A percentile compares a stretch with the other conserved stretches of the same genome.
phyloP scores from a whole-genome alignment of 2,888 invertebrate species.

The Dione juno region DNA sequence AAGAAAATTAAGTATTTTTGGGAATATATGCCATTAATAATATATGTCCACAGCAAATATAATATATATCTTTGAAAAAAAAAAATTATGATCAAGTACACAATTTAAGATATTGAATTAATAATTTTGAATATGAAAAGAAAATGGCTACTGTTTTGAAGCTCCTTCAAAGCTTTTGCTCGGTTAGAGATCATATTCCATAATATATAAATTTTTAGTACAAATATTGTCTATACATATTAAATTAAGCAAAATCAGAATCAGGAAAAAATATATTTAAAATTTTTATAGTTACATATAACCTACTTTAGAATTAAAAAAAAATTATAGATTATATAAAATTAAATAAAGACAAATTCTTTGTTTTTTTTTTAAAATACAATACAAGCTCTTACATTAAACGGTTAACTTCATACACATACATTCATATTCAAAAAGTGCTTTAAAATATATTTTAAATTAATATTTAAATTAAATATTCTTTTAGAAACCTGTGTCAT shows the following conservation, averaged over 20 bases:
- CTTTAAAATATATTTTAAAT: slow-evolving; percentile 1
- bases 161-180: slow-evolving; percentile 6
- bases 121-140: no score
- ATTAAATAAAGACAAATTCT: slow-evolving; percentile 3
- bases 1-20: not conserved
- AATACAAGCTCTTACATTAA: slow-evolving; percentile 38
- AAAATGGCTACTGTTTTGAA: not conserved
- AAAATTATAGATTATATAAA: not conserved
- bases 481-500: not conserved
- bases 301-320: no score
- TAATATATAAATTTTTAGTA: slow-evolving; percentile 26
- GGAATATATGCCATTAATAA: not conserved
- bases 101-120: no score
- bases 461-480: slow-evolving; percentile 3
- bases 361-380: not conserved
- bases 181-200: slow-evolving; percentile 40
- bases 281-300: no score
- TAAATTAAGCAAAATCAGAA: no score
- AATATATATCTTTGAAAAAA: not conserved
- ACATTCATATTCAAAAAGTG: slow-evolving; percentile 18
- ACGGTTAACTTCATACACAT: slow-evolving; percentile 41
- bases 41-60: not conserved
- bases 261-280: no score
- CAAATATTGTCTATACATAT: slow-evolving; percentile 13
- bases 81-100: no score